Evolutionary conservation across 2,888 invertebrate species (phyloP), one percentile per base, ranked within the genome.

Genomic region (Hypselothyrea guttata): DNA sequence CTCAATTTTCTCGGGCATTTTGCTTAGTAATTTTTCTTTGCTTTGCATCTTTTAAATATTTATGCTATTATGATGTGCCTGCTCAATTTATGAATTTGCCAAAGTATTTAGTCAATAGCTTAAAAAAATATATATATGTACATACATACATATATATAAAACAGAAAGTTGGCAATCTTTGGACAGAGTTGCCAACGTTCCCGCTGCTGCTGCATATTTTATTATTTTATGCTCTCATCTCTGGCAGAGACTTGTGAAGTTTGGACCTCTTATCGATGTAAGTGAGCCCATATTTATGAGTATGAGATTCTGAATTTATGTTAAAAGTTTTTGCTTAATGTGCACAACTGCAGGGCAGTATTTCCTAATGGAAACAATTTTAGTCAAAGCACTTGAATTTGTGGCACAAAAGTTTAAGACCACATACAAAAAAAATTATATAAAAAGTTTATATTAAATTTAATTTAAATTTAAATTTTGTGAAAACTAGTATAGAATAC

Each of bases 71-170:
- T 60, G 74, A 66, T 69, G 62, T 65, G 77, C 75, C 73, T 68
- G 72, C 73, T 68, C 66, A 79, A 83, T 79, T 79, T 79, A 83
- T 81, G 84, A 81, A 84, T 81, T 81, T 77, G 73, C 63, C 75
- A 73, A 81, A 84, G 81, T 84, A 81, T 84, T 81, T 81, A 81
- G 84, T 81, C 84, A 77, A 81, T 84, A 81, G 79, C 84, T 72
- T 65, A 63, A 63, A 63, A 65, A 49, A n/a, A n/a, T n/a, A n/a
- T n/a, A n/a, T n/a, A n/a, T n/a, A n/a, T n/a, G n/a, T n/a, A n/a
- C n/a, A n/a, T n/a, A n/a, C n/a, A n/a, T n/a, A 60, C 51, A 56
- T 22, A 30, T 33, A 53, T 40, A 52, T 55, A 28, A 41, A 28
- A 28, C n/a, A 55, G 63, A 55, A 71, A 71, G 55, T 54, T 67